Base-by-base conservation (phyloP, 2,888 invertebrate species). In the Bursaphelenchus okinawaensis region DNA sequence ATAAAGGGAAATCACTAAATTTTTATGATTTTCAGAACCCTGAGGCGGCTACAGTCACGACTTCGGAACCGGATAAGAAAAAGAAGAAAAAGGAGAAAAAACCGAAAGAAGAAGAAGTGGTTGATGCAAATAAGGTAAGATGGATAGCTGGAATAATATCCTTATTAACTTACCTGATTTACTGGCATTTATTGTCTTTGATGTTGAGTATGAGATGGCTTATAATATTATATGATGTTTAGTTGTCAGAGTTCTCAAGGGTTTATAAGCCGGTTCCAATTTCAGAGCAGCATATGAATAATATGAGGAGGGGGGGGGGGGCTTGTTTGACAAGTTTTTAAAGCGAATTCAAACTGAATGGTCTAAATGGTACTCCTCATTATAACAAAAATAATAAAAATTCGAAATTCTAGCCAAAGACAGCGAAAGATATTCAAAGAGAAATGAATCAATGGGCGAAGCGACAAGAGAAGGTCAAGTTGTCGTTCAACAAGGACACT, bases 381-480 rank as follows among this genome's bases (percentile, higher is more conserved):
- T n/a, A n/a, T n/a, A 24, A 24, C 26, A 7, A 67, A 23, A 6
- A 20, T 50, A 16, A 29, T 58, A 24, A 75, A 72, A 62, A 69
- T 76, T 51, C 68, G 82, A 68, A n/a, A 68, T 86, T 64, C 83
- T 83, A 84, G 71, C 75, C 74, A 16, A 83, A 83, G 67, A 69
- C 70, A 3, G 78, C 82, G 7, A 74, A 76, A n/a, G 74, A 83
- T 31, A 72, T 82, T 20, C 76, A 72, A 28, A 74, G 87, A 84
- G 90, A 91, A 76, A 91, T 91, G 91, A 90, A 90, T 81, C 88
- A 90, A 66, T 98, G 98, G 98, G 98, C 96, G 0, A 92, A 95
- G 78, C 92, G 92, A 12, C 85, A 95, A 71, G 96, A 96, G 83
- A 94, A 95, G 83, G 93, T 93, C 85, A 95, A 95, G 83, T 82